Percentiles rank a stretch among this genome's conserved stretches.
These are phyloP conservation scores for Helogale parvula DNA, from an alignment of 2,113 vertebrate species.

Conservation along the genomic window DNA sequence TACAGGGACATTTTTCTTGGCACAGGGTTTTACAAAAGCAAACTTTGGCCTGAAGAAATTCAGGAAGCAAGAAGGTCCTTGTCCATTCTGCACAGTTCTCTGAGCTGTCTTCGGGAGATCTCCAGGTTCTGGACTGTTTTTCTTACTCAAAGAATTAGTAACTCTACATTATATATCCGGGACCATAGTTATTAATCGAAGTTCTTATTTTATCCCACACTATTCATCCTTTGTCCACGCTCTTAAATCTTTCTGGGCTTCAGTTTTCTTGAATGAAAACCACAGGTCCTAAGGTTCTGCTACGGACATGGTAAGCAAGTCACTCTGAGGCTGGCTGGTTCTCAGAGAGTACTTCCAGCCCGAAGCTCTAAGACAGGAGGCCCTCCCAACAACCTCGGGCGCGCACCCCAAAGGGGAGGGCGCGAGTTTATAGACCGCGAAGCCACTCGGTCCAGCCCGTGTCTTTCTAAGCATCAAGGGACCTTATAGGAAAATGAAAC, in stretches of 20 bases:
- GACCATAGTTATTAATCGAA: not conserved
- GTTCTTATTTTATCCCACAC: not conserved
- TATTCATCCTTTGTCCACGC: not conserved
- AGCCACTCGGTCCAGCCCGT: not conserved
- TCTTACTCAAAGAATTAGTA: not conserved
- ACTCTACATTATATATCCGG: not conserved
- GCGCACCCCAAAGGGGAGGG: too few species aligned
- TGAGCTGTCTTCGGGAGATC: not conserved
- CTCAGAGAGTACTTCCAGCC: not conserved
- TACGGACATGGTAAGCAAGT: not conserved
- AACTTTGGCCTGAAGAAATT: not conserved
- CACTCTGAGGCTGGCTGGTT: too few species aligned
- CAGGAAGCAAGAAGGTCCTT: not conserved
- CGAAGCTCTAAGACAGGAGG: fast-evolving
- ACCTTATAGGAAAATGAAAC: constrained; percentile 69
- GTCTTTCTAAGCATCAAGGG: not conserved
- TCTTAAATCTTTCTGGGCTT: not conserved
- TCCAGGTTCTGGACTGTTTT: not conserved
- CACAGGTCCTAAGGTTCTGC: not conserved
- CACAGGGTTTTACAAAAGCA: not conserved
- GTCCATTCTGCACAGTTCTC: not conserved
- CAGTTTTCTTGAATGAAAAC: not conserved
- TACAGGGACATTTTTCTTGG: not conserved
- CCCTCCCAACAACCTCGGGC: not conserved
- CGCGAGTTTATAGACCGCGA: not conserved